Conservation (phyloP, 2,888 invertebrate genomes). For the Fissipunctia ypsillon region DNA sequence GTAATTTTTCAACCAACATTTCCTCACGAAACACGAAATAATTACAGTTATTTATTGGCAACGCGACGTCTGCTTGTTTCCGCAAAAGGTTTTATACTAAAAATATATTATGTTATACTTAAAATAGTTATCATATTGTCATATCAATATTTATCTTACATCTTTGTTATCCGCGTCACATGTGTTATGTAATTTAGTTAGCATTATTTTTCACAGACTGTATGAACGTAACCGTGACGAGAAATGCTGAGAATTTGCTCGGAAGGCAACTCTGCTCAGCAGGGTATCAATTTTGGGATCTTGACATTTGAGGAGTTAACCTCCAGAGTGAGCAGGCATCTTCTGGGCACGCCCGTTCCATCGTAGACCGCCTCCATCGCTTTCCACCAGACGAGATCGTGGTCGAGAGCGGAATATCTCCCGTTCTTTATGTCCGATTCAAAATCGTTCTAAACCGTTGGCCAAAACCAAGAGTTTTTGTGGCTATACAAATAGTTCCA, state of each 20-base stretch:
- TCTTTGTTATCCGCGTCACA: slow-evolving; percentile 28
- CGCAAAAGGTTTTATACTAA: slow-evolving; percentile 47
- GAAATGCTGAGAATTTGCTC: neutral
- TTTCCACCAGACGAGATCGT: neutral
- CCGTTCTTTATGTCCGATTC: neutral
- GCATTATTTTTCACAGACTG: neutral
- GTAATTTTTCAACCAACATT: neutral
- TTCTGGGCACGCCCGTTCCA: neutral
- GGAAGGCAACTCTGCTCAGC: neutral
- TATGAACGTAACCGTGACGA: neutral
- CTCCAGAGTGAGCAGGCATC: neutral
- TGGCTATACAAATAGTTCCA: neutral
- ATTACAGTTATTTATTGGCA: neutral
- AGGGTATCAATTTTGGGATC: neutral
- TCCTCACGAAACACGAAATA: neutral
- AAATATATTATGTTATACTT: slow-evolving; percentile 48
- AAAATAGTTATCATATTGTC: slow-evolving; percentile 49
- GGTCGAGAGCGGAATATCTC: neutral
- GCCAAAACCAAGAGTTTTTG: neutral
- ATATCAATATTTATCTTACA: slow-evolving; percentile 53
- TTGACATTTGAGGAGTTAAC: neutral
- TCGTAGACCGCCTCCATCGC: neutral
- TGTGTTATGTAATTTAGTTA: slow-evolving; percentile 35
- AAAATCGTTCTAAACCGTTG: neutral
- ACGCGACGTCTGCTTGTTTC: slow-evolving; percentile 21